Base-by-base conservation (phyloP, 2,888 invertebrate genomes). In the Pimpla rufipes region DNA sequence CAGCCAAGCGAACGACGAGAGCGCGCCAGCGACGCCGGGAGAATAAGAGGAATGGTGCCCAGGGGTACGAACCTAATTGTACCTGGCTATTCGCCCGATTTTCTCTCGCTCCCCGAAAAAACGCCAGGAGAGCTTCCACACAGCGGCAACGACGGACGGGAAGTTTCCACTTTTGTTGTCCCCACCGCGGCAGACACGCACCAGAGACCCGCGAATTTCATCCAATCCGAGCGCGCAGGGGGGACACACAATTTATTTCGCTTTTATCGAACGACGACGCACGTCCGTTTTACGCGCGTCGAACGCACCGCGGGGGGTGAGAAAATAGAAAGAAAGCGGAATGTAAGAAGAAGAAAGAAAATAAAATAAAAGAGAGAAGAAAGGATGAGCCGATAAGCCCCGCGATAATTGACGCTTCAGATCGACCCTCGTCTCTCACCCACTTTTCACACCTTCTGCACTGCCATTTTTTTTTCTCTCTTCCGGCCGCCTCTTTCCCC, bases 31-130 rank as follows among this genome's bases (percentile, higher is more conserved):
- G 85, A 84, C 52, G 52, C 70, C 71, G 86, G 84, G 86, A 83
- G 87, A 90, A 90, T 89, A 90, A 89, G 90, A 90, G 89, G 88
- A 91, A 92, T 89, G 88, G 89, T 88, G 88, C 91, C 91, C 92
- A 89, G 86, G 91, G 91, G 92, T 89, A 89, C 88, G 86, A 90
- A 91, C 90, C 89, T 92, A 92, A 92, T 92, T 92, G 91, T 89
- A 89, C 88, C 88, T 89, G 89, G 88, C 89, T 90, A 62, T 75
- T 77, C 77, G 83, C 89, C 84, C 83, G 84, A 77, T 73, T 82
- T 82, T 76, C 83, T 71, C 79, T 62, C 73, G 50, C 70, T 70
- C 57, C 13, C 45, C 11, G 66, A 59, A 45, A 42, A 42, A 50
- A 18, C 13, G 18, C 1, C n/a, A 10, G 16, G 35, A 37, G 21